Evolutionary conservation across 2,888 invertebrate genomes (phyloP).

Genomic region (Heliconius ethilla): DNA sequence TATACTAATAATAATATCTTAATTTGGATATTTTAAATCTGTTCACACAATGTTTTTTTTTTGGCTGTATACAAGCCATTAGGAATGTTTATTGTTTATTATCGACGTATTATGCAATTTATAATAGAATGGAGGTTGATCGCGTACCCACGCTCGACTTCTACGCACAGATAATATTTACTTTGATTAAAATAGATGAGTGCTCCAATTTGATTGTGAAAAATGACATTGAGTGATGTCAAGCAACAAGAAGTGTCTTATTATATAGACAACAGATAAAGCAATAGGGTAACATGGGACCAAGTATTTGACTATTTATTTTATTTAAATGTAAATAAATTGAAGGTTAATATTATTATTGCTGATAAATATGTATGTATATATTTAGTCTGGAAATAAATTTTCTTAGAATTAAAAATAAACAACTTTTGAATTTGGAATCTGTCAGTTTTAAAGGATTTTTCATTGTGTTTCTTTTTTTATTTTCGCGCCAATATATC

Average conservation of each 20-base stretch:
- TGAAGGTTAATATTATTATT: too few species aligned
- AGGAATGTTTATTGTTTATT: not conserved
- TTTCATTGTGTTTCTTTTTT: too few species aligned
- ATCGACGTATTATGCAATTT: not conserved
- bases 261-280: not conserved
- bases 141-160: not conserved
- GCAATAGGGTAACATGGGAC: not conserved
- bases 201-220: slow-evolving; percentile 9
- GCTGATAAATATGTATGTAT: too few species aligned
- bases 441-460: too few species aligned
- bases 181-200: slow-evolving; percentile 17
- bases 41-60: not conserved
- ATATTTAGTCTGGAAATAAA: too few species aligned
- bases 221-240: not conserved
- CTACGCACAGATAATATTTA: not conserved
- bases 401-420: too few species aligned
- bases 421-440: too few species aligned
- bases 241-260: not conserved
- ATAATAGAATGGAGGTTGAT: not conserved
- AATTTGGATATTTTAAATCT: slow-evolving; percentile 29
- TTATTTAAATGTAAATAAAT: not conserved
- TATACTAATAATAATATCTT: slow-evolving; percentile 33
- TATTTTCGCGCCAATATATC: too few species aligned
- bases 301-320: not conserved
- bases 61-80: not conserved